These are phyloP conservation scores for Tenebrosternarchus preto DNA, from an alignment of 2,113 vertebrate species.

Conservation along the genomic window DNA sequence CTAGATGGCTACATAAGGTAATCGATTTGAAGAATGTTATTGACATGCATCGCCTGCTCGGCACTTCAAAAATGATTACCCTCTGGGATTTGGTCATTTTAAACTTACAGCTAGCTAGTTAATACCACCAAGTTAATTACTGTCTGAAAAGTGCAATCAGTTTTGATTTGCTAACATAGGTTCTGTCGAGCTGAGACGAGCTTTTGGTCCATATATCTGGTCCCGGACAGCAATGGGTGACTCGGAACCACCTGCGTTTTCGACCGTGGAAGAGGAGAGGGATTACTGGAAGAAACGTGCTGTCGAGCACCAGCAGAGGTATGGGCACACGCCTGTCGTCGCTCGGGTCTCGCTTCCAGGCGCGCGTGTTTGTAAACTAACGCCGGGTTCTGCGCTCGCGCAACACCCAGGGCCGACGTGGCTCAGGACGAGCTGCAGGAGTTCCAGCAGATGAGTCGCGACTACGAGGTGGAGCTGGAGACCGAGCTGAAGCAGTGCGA, in stretches of 20 bases:
- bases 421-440: conserved; percentile 88
- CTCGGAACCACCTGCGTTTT: conserved; percentile 71
- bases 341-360: background rate
- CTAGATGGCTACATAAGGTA: too few relatives aligned
- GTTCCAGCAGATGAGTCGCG: conserved; percentile 95
- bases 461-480: conserved; percentile 95
- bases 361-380: background rate
- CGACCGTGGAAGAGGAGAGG: conserved; percentile 84
- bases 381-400: too few relatives aligned
- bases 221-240: conserved; percentile 77
- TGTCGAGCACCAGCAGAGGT: conserved; percentile 86
- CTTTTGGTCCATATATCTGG: background rate
- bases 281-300: conserved; percentile 89
- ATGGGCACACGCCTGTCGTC: background rate
- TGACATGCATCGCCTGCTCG: too few relatives aligned
- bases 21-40: too few relatives aligned
- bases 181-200: background rate
- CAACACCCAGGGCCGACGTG: conserved; percentile 78
- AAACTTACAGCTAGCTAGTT: too few relatives aligned
- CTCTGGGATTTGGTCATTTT: too few relatives aligned
- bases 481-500: conserved; percentile 90
- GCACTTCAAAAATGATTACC: too few relatives aligned
- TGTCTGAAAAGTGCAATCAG: background rate
- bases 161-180: background rate
- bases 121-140: too few relatives aligned